Evolutionary conservation across 2,888 invertebrate species (phyloP), one percentile per base, ranked within the genome.

Genomic region (Tryphoninae sp.): DNA sequence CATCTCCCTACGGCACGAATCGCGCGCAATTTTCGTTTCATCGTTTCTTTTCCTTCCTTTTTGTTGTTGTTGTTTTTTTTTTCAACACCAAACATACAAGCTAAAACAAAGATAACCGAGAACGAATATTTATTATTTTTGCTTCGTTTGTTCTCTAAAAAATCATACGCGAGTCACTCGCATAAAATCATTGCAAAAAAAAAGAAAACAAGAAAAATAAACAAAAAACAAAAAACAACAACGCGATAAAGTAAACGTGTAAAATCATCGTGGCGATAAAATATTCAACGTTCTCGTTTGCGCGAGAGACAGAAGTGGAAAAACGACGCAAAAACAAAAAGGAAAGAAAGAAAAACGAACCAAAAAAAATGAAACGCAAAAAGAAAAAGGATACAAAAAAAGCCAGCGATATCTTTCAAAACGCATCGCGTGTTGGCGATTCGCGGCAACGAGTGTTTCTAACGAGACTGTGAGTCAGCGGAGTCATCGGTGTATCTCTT

Each of bases 381-480:
- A 33, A 33, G n/a, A 33, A 7, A 45, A 11, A 45, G 13, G 13
- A 13, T n/a, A n/a, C n/a, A 45, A 1, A 45, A 13, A 45, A 45
- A 45, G 0, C 11, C 45, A 45, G 13, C 9, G 13, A 3, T 45
- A 45, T 13, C 49, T 33, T 33, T 67, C 16, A 55, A 75, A 58
- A 67, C 19, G 64, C 59, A 69, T 72, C 49, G n/a, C 33, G 72
- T 33, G 33, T 6, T 33, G 33, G 6, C 4, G 33, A 33, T 33
- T 33, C 33, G 33, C 33, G 1, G 33, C 53, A 61, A 61, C 62
- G 40, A 62, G 13, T 3, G 13, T 45, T 58, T 75, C 26, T 22
- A 65, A 75, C 58, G 75, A 75, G 67, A 58, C 49, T 74, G 73
- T 45, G 9, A 74, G 55, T 64, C 67, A 58, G 65, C 76, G 4